Evolutionary conservation across 2,113 vertebrate species (phyloP).

Genomic region (Notiomystis cincta): DNA sequence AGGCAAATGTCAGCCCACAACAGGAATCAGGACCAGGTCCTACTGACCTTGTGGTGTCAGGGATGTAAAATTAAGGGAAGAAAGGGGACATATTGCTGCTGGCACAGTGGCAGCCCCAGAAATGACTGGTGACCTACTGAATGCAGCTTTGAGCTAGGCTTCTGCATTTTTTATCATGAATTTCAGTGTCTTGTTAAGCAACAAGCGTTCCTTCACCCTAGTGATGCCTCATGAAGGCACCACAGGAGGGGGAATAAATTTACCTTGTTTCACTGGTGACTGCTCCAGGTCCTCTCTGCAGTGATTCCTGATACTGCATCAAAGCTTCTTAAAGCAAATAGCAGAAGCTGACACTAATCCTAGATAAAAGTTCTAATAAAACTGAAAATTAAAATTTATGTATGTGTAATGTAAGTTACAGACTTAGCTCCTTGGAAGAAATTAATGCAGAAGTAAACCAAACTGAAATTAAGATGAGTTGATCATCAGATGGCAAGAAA

Average conservation of each 20-base stretch:
- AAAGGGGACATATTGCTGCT: neutral
- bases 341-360: neutral
- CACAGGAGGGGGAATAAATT: neutral
- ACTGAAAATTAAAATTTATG: neutral
- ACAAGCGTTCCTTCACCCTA: neutral
- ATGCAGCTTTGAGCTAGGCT: neutral
- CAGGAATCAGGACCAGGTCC: neutral
- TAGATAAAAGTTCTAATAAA: neutral
- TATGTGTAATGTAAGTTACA: neutral
- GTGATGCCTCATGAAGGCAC: neutral
- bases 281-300: neutral
- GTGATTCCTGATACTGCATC: neutral
- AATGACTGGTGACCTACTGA: neutral
- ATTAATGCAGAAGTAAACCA: neutral
- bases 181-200: neutral
- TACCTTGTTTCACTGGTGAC: neutral
- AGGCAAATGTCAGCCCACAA: rapidly evolving
- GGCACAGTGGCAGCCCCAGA: neutral
- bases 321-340: neutral
- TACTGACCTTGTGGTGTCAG: neutral
- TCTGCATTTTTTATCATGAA: neutral
- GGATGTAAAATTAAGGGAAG: neutral
- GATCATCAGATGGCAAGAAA: neutral
- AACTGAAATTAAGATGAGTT: neutral
- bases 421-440: neutral